Conservation (phyloP, 1,140 invertebrate species). For the Drepana arcuata region DNA sequence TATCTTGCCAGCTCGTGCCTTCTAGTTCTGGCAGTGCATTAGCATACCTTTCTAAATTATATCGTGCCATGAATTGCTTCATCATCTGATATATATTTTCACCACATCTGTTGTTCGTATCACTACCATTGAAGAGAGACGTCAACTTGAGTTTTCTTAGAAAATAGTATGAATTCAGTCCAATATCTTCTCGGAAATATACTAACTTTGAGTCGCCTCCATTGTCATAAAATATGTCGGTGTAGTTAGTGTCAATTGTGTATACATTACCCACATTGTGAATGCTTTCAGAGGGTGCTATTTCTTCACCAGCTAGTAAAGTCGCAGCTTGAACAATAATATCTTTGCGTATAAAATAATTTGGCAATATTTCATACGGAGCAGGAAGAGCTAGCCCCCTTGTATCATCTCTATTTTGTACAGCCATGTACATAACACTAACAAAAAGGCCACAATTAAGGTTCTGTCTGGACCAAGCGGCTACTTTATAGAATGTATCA, state of each 20-base stretch:
- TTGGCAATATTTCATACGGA: conserved; percentile 71
- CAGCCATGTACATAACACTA: conserved; percentile 65
- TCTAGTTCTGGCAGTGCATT: conserved; percentile 42
- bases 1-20: conserved; percentile 35
- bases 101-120: conserved; percentile 21
- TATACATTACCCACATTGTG: conserved; percentile 48
- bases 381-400: conserved; percentile 65
- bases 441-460: conserved; percentile 71
- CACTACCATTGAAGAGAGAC: conserved; percentile 25
- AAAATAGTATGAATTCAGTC: conserved; percentile 53
- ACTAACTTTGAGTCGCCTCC: conserved; percentile 39
- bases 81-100: conserved; percentile 41
- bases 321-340: conserved; percentile 40
- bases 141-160: conserved; percentile 35
- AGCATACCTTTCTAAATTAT: conserved; percentile 57
- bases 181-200: conserved; percentile 59
- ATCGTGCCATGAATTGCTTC: conserved; percentile 48
- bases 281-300: conserved; percentile 19
- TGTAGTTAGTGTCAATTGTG: conserved; percentile 49
- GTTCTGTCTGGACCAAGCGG: conserved; percentile 68
- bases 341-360: conserved; percentile 65
- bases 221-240: conserved; percentile 30
- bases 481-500: conserved; percentile 74
- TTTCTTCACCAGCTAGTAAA: conserved; percentile 25
- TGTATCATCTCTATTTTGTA: conserved; percentile 66